Conservation (phyloP, 2,113 vertebrate genomes). For the Typhlomys cinereus region DNA sequence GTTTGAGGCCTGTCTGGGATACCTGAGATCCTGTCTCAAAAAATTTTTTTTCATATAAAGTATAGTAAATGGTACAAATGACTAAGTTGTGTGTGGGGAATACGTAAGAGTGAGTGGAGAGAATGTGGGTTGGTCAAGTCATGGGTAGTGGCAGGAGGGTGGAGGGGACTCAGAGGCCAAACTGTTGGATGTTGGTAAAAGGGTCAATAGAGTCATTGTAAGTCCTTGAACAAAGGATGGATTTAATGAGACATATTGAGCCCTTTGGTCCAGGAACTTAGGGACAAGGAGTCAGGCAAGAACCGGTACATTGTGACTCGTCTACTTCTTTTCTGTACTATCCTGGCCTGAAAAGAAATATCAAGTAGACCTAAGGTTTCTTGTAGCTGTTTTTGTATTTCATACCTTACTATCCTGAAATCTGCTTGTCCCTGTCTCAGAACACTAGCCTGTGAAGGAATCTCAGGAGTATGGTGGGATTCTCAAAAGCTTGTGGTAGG, state of each 20-base stretch:
- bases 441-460: background rate
- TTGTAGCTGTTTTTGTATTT: background rate
- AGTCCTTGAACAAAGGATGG: slow-evolving; percentile 70
- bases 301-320: slow-evolving; percentile 8
- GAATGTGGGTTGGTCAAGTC: slow-evolving; percentile 55
- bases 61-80: slow-evolving; percentile 60
- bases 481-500: slow-evolving; percentile 52
- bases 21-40: background rate
- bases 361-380: background rate
- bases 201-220: slow-evolving; percentile 77
- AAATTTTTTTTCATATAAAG: slow-evolving; percentile 20
- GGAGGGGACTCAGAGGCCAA: slow-evolving; percentile 56
- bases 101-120: slow-evolving; percentile 38
- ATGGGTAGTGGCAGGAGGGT: slow-evolving; percentile 60
- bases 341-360: background rate
- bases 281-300: slow-evolving; percentile 56
- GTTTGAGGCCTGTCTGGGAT: background rate
- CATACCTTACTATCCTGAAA: background rate
- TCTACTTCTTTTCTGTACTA: slow-evolving; percentile 24
- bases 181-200: slow-evolving; percentile 59
- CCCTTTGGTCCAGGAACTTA: slow-evolving; percentile 53
- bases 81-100: slow-evolving; percentile 52
- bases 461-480: background rate
- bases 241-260: slow-evolving; percentile 69
- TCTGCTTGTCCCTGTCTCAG: slow-evolving; percentile 23